These are phyloP conservation scores for Adelges cooleyi DNA, from an alignment of 1,140 invertebrate genomes.

Conservation along the genomic window DNA sequence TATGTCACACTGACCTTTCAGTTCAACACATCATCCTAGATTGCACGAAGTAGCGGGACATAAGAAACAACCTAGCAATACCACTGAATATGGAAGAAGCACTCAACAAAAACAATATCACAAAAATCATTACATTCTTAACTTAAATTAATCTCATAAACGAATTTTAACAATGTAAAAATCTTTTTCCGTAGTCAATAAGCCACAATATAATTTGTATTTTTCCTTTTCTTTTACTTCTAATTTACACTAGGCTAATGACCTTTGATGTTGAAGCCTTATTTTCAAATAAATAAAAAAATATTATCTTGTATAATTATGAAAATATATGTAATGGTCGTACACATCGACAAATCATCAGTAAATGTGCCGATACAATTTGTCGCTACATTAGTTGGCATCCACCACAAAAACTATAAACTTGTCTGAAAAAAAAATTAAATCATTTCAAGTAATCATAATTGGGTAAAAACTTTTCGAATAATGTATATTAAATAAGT, in stretches of 20 bases:
- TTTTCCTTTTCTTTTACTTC: neutral
- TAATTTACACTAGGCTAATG: neutral
- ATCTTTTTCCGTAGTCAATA: neutral
- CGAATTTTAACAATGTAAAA: neutral
- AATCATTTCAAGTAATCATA: constrained; percentile 10
- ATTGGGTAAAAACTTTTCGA: neutral
- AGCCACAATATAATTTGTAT: neutral
- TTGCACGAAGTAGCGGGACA: neutral
- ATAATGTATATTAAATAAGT: no score
- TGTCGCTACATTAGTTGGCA: no score
- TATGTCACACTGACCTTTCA: neutral
- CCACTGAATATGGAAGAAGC: neutral
- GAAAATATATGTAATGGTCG: no score
- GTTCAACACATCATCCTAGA: neutral
- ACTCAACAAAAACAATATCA: neutral
- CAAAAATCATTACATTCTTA: neutral
- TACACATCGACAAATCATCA: no score
- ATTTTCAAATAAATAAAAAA: neutral
- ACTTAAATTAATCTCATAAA: neutral
- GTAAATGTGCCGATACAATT: no score
- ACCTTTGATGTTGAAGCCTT: neutral
- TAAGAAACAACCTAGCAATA: neutral
- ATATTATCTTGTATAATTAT: no score
- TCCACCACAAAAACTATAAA: no score
- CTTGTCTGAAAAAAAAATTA: no score